Evolutionary conservation across 2,113 vertebrate genomes (phyloP).

Genomic region (Gallinago undulata): DNA sequence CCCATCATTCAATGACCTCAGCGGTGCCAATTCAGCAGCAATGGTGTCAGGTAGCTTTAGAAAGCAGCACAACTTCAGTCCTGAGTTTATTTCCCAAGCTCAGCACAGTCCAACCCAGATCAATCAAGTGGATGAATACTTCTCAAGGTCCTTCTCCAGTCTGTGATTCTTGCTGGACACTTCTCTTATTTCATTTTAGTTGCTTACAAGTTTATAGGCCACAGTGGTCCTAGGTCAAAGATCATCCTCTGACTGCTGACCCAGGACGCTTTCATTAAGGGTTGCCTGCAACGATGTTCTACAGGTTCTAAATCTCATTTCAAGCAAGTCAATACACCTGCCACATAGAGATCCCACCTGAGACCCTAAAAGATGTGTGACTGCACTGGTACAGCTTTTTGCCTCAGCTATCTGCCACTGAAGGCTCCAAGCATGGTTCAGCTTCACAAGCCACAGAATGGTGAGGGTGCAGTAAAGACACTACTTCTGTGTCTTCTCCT

Average conservation of each 20-base stretch:
- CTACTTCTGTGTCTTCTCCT: too few relatives aligned
- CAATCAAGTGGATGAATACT: background rate
- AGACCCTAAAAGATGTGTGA: background rate
- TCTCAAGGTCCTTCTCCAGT: background rate
- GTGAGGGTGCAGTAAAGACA: accelerated
- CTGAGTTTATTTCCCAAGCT: background rate
- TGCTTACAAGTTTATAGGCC: background rate
- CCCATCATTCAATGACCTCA: background rate
- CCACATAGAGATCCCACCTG: background rate
- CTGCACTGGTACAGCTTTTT: background rate
- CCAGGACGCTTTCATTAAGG: background rate
- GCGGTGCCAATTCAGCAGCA: constrained; percentile 9
- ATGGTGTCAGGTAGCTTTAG: background rate
- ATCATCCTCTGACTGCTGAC: background rate
- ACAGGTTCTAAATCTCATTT: background rate
- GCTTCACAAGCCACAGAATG: background rate
- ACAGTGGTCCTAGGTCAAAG: background rate
- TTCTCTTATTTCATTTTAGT: background rate
- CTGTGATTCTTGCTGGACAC: background rate
- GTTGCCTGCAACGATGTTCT: background rate
- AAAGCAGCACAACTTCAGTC: background rate
- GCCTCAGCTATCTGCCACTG: background rate
- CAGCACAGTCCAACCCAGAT: background rate
- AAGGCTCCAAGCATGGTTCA: accelerated
- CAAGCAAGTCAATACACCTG: background rate